Base-by-base conservation (phyloP, 2,797 vertebrate genomes). In the Sebastes minor region DNA sequence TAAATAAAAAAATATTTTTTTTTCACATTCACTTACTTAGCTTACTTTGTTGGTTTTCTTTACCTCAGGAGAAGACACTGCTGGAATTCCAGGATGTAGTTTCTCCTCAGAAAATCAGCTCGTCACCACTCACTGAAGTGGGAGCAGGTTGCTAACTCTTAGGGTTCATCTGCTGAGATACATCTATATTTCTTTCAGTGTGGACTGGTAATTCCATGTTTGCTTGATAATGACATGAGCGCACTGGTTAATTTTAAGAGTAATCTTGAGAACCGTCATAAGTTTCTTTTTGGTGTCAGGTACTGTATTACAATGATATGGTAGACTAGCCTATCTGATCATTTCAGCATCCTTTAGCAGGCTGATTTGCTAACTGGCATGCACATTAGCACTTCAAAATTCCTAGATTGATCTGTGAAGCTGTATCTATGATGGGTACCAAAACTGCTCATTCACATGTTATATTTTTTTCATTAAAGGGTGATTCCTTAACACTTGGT, bases 11-110 rank as follows among this genome's bases (percentile, higher is more conserved):
- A 93, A 94, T 91, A 92, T 76, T 90, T 81, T 90, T 86, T 90
- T 90, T 95, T 89, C 90, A 96, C 96, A 96, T 96, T 96, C 95
- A 96, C 91, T 90, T 94, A 93, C 89, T 90, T 94, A 94, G 92
- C 92, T 94, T 95, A 94, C 92, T 94, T 94, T 85, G 88, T 93
- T 91, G 89, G 91, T 91, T 93, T 92, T 92, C 80, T 93, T 93
- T 86, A 86, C 75, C 85, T 90, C 92, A 86, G 86, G 84, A 93
- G 89, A 93, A 90, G 84, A 92, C 81, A 67, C 78, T 88, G 84
- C 86, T 90, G 93, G 89, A 85, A 80, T 73, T 88, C 59, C 80
- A 83, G 78, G 86, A 81, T 85, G 83, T 63, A 9, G 52, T 76
- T 72, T 91, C 84, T 90, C 89, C 78, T 80, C 82, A 87, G 86